Evolutionary conservation across 1,140 invertebrate species (phyloP).

Genomic region (Hermetia illucens): DNA sequence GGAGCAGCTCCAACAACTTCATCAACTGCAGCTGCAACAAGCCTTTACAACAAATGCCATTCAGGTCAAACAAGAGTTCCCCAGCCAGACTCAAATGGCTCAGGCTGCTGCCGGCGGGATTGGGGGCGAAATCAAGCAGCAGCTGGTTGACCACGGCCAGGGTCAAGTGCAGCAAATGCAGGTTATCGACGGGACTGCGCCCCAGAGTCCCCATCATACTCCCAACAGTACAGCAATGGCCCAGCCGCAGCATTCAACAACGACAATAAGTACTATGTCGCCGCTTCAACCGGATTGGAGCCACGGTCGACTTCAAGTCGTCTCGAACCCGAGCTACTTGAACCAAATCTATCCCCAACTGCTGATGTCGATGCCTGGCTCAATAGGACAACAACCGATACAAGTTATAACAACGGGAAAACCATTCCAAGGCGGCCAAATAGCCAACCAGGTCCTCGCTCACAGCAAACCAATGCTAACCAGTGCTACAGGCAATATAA

Average conservation of each 20-base stretch:
- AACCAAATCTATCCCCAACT: constrained; percentile 56
- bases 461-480: constrained; percentile 50
- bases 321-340: constrained; percentile 70
- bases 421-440: constrained; percentile 62
- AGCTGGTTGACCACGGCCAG: constrained; percentile 29
- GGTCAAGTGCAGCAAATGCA: constrained; percentile 33
- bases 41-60: constrained; percentile 29
- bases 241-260: constrained; percentile 38
- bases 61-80: constrained; percentile 35
- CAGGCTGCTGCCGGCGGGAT: constrained; percentile 2
- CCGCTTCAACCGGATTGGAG: constrained; percentile 43
- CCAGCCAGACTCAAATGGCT: constrained; percentile 15
- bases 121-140: constrained; percentile 26
- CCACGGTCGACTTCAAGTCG: constrained; percentile 49
- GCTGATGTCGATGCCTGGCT: constrained; percentile 63
- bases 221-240: constrained; percentile 29
- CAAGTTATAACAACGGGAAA: constrained; percentile 66
- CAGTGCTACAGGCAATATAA: constrained; percentile 35
- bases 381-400: constrained; percentile 57
- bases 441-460: constrained; percentile 61
- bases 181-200: constrained; percentile 22
- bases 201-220: constrained; percentile 37
- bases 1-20: constrained; percentile 29
- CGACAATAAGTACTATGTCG: constrained; percentile 31
- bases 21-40: constrained; percentile 20